Percentiles rank a stretch among this genome's conserved stretches.
phyloP scores from a whole-genome alignment of 2,797 vertebrate species.

The Australoheros facetus region DNA sequence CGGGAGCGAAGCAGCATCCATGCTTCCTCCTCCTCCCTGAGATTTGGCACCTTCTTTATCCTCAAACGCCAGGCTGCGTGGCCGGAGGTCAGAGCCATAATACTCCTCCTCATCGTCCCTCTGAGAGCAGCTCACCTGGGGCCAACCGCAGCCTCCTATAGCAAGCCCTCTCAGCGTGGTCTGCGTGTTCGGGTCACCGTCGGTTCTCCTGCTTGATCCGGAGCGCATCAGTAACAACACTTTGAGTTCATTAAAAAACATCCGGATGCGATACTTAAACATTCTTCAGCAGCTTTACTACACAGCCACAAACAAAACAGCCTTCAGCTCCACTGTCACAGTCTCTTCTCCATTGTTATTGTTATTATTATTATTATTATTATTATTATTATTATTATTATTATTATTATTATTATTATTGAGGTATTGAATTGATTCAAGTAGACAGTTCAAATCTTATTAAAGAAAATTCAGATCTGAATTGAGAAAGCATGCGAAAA shows the following conservation, averaged over 20 bases:
- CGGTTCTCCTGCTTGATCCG: conserved; percentile 79
- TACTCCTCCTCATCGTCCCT: conserved; percentile 87
- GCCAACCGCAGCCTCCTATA: conserved; percentile 85
- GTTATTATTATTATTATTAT: neutral
- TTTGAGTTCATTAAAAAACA: conserved; percentile 91
- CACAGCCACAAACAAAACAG: conserved; percentile 40
- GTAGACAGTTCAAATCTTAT: conserved; percentile 19
- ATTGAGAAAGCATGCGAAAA: conserved; percentile 46
- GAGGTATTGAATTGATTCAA: conserved; percentile 1
- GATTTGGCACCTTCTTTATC: conserved; percentile 72
- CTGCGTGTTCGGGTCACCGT: conserved; percentile 73
- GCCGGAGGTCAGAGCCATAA: conserved; percentile 81
- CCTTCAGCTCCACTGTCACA: conserved; percentile 17
- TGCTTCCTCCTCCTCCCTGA: conserved; percentile 50
- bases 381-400: conserved; percentile 14
- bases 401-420: conserved; percentile 13
- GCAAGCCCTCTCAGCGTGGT: conserved; percentile 74
- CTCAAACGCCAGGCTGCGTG: conserved; percentile 77
- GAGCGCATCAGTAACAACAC: conserved; percentile 88
- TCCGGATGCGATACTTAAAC: conserved; percentile 88
- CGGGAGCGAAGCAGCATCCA: conserved; percentile 84
- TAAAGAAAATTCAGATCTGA: conserved; percentile 43
- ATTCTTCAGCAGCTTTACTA: conserved; percentile 78
- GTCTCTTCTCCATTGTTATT: conserved; percentile 16
- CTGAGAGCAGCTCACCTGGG: conserved; percentile 83